These are phyloP conservation scores for Pedionomus torquatus DNA, from an alignment of 2,113 vertebrate species.

Conservation along the genomic window DNA sequence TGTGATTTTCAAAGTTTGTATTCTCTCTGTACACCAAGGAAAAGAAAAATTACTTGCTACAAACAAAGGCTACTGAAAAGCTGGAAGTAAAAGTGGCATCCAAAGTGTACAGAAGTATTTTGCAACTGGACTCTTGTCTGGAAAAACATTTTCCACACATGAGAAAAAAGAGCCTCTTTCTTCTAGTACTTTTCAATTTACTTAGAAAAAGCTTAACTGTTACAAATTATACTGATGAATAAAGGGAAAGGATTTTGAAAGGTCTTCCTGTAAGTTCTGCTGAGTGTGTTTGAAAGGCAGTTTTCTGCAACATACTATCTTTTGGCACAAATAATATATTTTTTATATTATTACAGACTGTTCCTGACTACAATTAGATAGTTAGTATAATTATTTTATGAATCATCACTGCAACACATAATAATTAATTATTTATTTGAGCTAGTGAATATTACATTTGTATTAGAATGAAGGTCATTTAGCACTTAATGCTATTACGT, in stretches of 20 bases:
- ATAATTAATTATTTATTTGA: neutral
- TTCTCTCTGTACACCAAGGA: neutral
- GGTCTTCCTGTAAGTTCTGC: neutral
- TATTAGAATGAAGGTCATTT: neutral
- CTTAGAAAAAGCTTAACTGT: neutral
- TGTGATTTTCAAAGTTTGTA: neutral
- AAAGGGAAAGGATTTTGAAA: neutral
- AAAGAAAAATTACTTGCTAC: neutral
- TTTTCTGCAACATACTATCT: neutral
- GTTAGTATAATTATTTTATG: neutral
- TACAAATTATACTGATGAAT: neutral
- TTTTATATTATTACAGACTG: neutral
- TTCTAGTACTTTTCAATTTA: neutral
- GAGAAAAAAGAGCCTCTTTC: neutral
- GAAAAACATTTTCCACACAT: neutral
- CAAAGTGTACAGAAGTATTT: neutral
- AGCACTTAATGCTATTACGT: neutral
- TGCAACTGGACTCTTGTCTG: neutral
- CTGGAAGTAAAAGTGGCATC: neutral
- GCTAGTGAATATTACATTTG: neutral
- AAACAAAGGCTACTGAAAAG: neutral
- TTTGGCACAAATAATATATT: neutral
- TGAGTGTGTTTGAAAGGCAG: neutral
- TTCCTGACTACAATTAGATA: neutral
- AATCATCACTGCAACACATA: neutral